Evolutionary conservation across 2,797 vertebrate species (phyloP).

Genomic region (Sciaenops ocellatus): DNA sequence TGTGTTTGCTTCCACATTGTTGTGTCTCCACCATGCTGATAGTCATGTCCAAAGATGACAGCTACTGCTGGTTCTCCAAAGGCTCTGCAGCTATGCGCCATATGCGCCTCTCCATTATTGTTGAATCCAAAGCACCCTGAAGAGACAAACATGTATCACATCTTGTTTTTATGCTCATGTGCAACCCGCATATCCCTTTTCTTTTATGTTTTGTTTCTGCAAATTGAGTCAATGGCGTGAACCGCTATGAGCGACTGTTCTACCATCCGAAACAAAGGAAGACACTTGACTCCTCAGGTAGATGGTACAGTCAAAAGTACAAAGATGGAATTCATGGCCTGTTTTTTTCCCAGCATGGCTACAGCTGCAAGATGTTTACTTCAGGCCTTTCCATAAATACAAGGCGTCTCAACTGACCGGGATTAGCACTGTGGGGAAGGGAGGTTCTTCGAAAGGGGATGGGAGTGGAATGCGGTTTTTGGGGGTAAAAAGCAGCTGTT

Average conservation of each 20-base stretch:
- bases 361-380: slow-evolving; percentile 71
- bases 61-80: slow-evolving; percentile 64
- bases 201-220: slow-evolving; percentile 16
- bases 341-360: slow-evolving; percentile 53
- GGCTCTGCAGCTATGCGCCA: slow-evolving; percentile 50
- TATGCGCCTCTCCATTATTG: slow-evolving; percentile 47
- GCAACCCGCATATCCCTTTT: not conserved
- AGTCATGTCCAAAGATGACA: slow-evolving; percentile 68
- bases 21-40: slow-evolving; percentile 76
- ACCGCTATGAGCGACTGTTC: slow-evolving; percentile 2
- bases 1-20: slow-evolving; percentile 76
- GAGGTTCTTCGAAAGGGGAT: slow-evolving; percentile 61
- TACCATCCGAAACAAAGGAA: slow-evolving; percentile 16
- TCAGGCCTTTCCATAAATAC: slow-evolving; percentile 64
- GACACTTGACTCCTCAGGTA: slow-evolving; percentile 43
- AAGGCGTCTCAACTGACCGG: slow-evolving; percentile 50
- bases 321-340: slow-evolving; percentile 14
- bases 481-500: slow-evolving; percentile 78
- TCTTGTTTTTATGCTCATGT: slow-evolving; percentile 36
- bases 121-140: slow-evolving; percentile 41
- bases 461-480: slow-evolving; percentile 72
- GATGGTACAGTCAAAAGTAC: slow-evolving; percentile 11
- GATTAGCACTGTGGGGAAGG: slow-evolving; percentile 70
- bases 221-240: slow-evolving; percentile 39
- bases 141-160: slow-evolving; percentile 46